Base-by-base conservation (phyloP, 2,113 vertebrate species). In the Ictalurus punctatus region DNA sequence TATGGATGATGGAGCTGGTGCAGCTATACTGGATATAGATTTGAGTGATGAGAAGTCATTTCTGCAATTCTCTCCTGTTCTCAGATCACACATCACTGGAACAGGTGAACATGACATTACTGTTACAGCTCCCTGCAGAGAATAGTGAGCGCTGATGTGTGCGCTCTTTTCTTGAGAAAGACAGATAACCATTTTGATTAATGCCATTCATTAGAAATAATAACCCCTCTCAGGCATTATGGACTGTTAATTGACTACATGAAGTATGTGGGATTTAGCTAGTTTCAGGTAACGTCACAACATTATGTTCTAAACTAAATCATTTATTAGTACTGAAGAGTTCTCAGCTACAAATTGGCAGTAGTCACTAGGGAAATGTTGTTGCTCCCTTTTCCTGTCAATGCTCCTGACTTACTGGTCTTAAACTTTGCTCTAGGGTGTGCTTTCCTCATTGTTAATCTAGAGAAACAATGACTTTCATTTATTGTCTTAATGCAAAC, bases 281-380 rank as follows among this genome's bases (percentile, higher is more conserved):
- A 88, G 91, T 92, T 92, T 92, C 90, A 92, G 92, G 90, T 84
- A 91, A 90, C 91, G 89, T 90, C 92, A 86, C 90, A 90, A 91
- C 88, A 89, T 89, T 94, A 91, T 91, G 92, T 93, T 92, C 88
- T 92, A 89, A 92, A 92, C 83, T 93, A 92, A 94, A 94, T 94
- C 92, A 93, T 90, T 91, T 90, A 91, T 89, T 86, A 76, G 74
- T 86, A 44, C 67, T 86, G 73, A 89, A 87, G 54, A 69, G 92
- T 92, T 90, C 91, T 92, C 90, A 85, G 91, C 87, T 85, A 89
- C 90, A 92, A 54, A 92, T 91, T 91, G 69, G 80, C 85, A 91
- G 83, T 84, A 90, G 89, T 83, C 85, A 67, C 92, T 59, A 82
- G 88, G 85, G 89, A 87, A 92, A 90, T 73, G 58, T 91, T 93